A percentile compares a stretch with the other conserved stretches of the same genome.
Conservation (phyloP, 92 coral and sea anemone species). For the Anthopleura xanthogrammica region DNA sequence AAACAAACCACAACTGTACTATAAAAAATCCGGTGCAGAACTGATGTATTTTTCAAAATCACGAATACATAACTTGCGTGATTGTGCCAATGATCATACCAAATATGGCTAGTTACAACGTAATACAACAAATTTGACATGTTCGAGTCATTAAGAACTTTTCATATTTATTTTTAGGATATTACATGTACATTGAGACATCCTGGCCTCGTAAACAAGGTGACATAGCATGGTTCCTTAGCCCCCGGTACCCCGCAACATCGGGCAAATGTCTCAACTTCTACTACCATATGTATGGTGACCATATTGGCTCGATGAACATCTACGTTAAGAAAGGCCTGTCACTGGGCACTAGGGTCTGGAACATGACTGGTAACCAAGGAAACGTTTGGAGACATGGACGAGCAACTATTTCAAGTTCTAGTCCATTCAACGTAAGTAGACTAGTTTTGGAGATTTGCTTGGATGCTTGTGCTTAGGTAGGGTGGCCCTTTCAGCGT, state of each 20-base stretch:
- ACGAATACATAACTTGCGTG: too few relatives aligned
- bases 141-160: too few relatives aligned
- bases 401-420: constrained; percentile 60
- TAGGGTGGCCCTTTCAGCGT: too few relatives aligned
- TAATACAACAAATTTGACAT: too few relatives aligned
- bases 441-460: too few relatives aligned
- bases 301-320: constrained; percentile 72
- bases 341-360: constrained; percentile 64
- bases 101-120: too few relatives aligned
- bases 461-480: too few relatives aligned
- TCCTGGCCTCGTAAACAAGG: constrained; percentile 69
- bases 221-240: constrained; percentile 75
- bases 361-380: constrained; percentile 92
- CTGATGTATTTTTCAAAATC: too few relatives aligned
- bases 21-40: too few relatives aligned
- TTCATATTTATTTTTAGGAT: constrained; percentile 45
- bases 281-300: constrained; percentile 92
- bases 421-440: constrained; percentile 21
- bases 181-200: constrained; percentile 93
- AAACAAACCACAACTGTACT: too few relatives aligned
- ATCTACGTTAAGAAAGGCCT: constrained; percentile 61
- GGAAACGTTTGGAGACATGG: constrained; percentile 88
- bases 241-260: constrained; percentile 64
- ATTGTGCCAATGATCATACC: too few relatives aligned
- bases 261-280: constrained; percentile 92